phyloP scores from a whole-genome alignment of 2,888 invertebrate genomes.

The Epinotia bilunana region DNA sequence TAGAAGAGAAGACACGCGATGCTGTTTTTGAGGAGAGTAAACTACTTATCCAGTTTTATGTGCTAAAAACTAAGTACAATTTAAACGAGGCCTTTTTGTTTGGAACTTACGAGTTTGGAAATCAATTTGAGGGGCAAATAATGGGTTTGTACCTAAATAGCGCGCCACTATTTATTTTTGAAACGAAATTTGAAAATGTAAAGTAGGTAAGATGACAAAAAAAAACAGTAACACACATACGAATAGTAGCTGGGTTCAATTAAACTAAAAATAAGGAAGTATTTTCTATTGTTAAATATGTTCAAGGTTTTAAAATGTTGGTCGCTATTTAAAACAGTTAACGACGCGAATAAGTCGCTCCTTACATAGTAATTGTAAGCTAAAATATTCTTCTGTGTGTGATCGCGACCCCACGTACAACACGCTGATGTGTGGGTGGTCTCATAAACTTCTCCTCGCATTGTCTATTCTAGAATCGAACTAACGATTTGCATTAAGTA shows the following conservation, averaged over 20 bases:
- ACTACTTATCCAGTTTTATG: not conserved
- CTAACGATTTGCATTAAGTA: slow-evolving; percentile 82
- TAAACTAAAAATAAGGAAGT: not conserved
- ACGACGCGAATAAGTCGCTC: slow-evolving; percentile 12
- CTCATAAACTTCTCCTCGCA: slow-evolving; percentile 78
- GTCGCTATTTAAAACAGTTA: slow-evolving; percentile 19
- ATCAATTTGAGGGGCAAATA: no score
- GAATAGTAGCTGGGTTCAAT: not conserved
- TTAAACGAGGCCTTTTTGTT: no score
- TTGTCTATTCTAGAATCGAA: slow-evolving; percentile 83
- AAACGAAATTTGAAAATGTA: no score
- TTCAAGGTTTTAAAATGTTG: slow-evolving; percentile 3
- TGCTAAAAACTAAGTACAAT: not conserved
- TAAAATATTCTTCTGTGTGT: slow-evolving; percentile 30
- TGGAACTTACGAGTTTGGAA: no score
- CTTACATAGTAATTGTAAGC: slow-evolving; percentile 35
- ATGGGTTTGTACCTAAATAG: no score
- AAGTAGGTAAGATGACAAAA: not conserved
- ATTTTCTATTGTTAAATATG: not conserved
- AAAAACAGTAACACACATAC: not conserved
- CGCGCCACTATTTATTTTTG: no score
- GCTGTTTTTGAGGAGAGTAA: slow-evolving; percentile 3
- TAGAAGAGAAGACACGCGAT: not conserved
- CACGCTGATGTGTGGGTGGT: slow-evolving; percentile 76
- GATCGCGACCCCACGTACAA: slow-evolving; percentile 49